A percentile compares a stretch with the other conserved stretches of the same genome.
phyloP scores from a whole-genome alignment of 2,888 invertebrate genomes.

The Choristoneura rosaceana region DNA sequence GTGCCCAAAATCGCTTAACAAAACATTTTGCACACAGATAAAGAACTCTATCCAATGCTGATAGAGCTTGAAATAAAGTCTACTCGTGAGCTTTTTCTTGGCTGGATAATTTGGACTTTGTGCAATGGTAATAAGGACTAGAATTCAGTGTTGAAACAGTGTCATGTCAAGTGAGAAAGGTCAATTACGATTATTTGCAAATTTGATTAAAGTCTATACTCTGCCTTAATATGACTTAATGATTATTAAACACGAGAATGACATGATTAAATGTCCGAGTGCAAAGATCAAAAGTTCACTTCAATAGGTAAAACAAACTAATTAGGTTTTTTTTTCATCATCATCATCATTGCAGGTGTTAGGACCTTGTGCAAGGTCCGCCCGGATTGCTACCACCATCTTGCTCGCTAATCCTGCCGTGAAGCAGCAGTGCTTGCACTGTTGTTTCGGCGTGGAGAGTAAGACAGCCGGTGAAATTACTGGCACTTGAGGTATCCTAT shows the following conservation, averaged over 20 bases:
- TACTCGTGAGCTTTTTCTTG: neutral
- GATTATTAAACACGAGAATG: neutral
- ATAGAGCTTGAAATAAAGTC: constrained; percentile 8
- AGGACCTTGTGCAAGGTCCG: no score
- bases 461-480: no score
- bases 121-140: neutral
- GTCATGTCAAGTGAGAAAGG: constrained; percentile 9
- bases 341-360: no score
- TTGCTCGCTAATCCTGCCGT: no score
- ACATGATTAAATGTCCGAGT: neutral
- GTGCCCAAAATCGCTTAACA: neutral
- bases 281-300: neutral
- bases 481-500: no score
- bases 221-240: constrained; percentile 2
- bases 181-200: constrained; percentile 30
- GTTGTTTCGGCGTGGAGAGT: no score
- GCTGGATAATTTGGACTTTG: neutral
- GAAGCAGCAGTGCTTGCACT: no score
- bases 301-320: no score
- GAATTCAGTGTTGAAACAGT: neutral
- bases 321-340: no score
- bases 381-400: no score
- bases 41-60: neutral
- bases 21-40: neutral
- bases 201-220: constrained; percentile 32